Conservation (phyloP, 2,113 vertebrate species). For the Barnardius zonarius region DNA sequence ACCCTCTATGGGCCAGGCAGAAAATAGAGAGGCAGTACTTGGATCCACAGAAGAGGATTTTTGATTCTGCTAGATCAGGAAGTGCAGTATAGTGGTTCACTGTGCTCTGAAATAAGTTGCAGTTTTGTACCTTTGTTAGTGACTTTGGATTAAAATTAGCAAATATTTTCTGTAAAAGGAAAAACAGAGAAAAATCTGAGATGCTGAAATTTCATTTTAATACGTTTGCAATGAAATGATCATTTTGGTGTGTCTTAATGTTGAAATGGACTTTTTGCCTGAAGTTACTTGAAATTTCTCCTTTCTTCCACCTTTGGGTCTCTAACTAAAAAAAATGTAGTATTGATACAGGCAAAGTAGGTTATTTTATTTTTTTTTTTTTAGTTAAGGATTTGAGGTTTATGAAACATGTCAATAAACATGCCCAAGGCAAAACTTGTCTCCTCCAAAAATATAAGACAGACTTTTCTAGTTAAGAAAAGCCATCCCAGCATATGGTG, state of each 20-base stretch:
- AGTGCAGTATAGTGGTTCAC: not conserved
- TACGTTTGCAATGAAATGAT: not conserved
- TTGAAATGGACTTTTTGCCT: not conserved
- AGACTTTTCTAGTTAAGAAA: slow-evolving; percentile 26
- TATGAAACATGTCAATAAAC: slow-evolving; percentile 41
- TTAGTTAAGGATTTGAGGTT: not conserved
- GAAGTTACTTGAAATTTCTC: not conserved
- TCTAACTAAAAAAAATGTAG: not conserved
- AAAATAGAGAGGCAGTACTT: not conserved
- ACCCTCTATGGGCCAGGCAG: not conserved
- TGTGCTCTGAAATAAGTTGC: not conserved
- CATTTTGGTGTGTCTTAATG: not conserved
- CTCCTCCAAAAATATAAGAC: slow-evolving; percentile 31
- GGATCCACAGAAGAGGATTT: not conserved
- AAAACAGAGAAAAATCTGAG: not conserved
- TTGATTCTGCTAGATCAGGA: not conserved
- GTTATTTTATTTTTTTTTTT: not conserved
- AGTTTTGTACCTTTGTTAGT: not conserved
- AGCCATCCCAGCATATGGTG: slow-evolving; percentile 41
- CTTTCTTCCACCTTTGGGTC: not conserved
- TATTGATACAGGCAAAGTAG: not conserved
- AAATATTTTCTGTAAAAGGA: not conserved
- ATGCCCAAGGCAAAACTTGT: not conserved
- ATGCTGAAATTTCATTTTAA: not conserved
- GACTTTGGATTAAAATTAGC: not conserved